Evolutionary conservation across 1,140 invertebrate genomes (phyloP).

Genomic region (Dinothrombium tinctorium): DNA sequence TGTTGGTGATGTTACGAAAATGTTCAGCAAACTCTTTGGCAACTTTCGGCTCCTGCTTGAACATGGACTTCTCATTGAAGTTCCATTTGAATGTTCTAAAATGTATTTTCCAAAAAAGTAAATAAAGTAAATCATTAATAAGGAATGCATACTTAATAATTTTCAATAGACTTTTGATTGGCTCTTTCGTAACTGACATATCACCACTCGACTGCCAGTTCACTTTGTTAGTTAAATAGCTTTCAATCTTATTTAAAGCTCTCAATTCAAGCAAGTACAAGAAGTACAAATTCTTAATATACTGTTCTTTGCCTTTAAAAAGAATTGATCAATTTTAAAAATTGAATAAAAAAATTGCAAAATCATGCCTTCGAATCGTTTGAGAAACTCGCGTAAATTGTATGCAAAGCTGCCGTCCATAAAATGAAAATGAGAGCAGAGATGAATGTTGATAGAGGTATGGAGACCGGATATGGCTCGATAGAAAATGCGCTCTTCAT

Average conservation of each 20-base stretch:
- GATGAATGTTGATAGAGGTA: conserved; percentile 87
- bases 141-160: conserved; percentile 42
- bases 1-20: conserved; percentile 79
- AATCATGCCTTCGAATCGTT: conserved; percentile 7
- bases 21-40: conserved; percentile 62
- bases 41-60: conserved; percentile 41
- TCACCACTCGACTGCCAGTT: conserved; percentile 24
- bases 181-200: conserved; percentile 58
- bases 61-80: conserved; percentile 72
- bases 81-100: conserved; percentile 9
- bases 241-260: conserved; percentile 76
- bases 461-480: conserved; percentile 87
- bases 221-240: conserved; percentile 54
- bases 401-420: conserved; percentile 11
- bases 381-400: conserved; percentile 9
- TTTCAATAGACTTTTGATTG: conserved; percentile 54
- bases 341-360: neutral
- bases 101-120: neutral
- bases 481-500: conserved; percentile 91
- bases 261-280: conserved; percentile 70
- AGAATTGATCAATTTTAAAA: neutral
- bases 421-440: conserved; percentile 52
- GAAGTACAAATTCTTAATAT: conserved; percentile 85
- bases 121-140: neutral
- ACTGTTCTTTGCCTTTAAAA: conserved; percentile 7